Evolutionary conservation across 2,797 vertebrate genomes (phyloP), one percentile per base, ranked within the genome.

Genomic region (Pipistrellus kuhlii): DNA sequence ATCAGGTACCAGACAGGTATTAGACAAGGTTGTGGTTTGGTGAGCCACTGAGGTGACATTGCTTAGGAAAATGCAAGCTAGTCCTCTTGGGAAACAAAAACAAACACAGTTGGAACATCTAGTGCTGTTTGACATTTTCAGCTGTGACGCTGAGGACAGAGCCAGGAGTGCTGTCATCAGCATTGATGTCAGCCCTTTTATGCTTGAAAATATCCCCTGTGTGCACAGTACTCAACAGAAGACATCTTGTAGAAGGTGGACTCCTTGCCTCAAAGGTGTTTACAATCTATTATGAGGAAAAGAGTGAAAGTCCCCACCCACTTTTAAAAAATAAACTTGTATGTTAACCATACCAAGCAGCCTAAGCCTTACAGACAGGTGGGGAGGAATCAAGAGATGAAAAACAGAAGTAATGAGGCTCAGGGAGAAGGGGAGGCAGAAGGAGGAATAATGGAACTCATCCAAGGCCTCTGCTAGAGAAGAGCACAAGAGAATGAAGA

Each of bases 81-180:
- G 35, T 69, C 64, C 93, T 93, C 94, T 97, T 97, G 93, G 95
- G 97, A 97, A 96, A 97, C 86, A 93, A 93, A 94, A 96, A 76
- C 88, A 96, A 96, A 97, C 90, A 97, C 1, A 8, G 93, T 90
- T 72, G 91, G 95, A 86, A 97, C 96, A 96, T 80, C 78, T 83
- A 77, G 96, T 97, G 95, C 95, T 88, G 15, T 96, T 95, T 92
- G 75, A n/a, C 41, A 69, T 68, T 94, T 90, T 68, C 78, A 35
- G 64, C 72, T 72, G 25, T 93, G 96, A 96, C 15, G 1, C 64
- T 18, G 48, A 88, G 46, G 44, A 75, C 78, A 78, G 76, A 80
- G 32, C 53, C 13, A 20, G 3, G 0, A 66, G 68, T n/a, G 57
- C 32, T 88, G 11, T 44, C 11, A n/a, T 62, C 57, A 82, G 68